Base-by-base conservation (phyloP, 2,888 invertebrate species). In the Apodemia zela region DNA sequence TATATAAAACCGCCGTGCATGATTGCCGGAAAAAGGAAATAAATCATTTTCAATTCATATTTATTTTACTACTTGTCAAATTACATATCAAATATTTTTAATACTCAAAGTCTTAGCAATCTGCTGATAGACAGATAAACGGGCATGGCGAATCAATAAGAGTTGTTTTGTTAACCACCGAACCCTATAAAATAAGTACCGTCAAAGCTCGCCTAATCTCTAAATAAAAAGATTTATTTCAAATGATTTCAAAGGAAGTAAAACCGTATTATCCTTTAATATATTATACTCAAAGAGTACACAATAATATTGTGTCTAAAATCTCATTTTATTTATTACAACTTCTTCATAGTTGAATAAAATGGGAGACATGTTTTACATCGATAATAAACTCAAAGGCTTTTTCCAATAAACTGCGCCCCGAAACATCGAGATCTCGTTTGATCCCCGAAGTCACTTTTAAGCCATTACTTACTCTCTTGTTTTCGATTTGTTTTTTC, bases 401-500 rank as follows among this genome's bases (percentile, higher is more conserved):
- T 86, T 72, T 74, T 80, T 80, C 47, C 29, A 67, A 67, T 65
- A 68, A 62, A 47, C 64, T 66, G 72, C 70, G 76, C 72, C 74
- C 74, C 75, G 74, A 62, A 57, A 54, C 71, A 54, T 69, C 71
- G 69, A 69, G 73, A 73, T 74, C 74, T 72, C 73, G 68, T 72
- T 69, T 73, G 77, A 78, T 80, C 79, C 80, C 78, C 73, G 85
- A 83, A 85, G 82, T 84, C 82, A 81, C 81, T 83, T 85, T 86
- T 84, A 84, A 85, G 81, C 85, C 88, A 84, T 88, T 89, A 87
- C 85, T 85, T 87, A 84, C 82, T 83, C 77, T 80, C 85, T 87
- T 87, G 87, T 88, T 89, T 87, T 82, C 82, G 85, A 86, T 89
- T 89, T 85, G 84, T 88, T 88, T 90, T 87, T 87, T 79, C 75